Evolutionary conservation across 1,140 invertebrate genomes (phyloP).

Genomic region (Metopolophium dirhodum): DNA sequence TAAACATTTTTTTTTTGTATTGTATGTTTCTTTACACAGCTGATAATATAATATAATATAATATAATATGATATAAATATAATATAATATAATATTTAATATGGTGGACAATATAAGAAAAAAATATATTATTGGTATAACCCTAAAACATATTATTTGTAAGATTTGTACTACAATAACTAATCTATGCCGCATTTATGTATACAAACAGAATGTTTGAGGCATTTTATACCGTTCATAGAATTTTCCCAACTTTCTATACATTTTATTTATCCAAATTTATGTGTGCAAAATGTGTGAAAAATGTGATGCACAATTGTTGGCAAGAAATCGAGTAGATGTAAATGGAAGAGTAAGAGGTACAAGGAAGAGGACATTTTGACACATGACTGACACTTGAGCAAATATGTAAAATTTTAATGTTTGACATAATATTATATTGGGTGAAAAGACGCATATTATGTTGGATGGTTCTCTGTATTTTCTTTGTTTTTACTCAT

Average conservation of each 20-base stretch:
- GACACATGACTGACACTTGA: constrained; percentile 26
- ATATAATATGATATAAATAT: neutral
- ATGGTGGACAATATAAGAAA: neutral
- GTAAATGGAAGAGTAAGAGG: neutral
- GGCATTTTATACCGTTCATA: too few species aligned
- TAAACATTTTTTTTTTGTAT: too few species aligned
- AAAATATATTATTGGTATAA: neutral
- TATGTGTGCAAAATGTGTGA: neutral
- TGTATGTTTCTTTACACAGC: too few species aligned
- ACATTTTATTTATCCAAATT: neutral
- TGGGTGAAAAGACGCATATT: too few species aligned
- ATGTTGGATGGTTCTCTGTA: neutral
- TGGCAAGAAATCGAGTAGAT: neutral
- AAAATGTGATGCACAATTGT: constrained; percentile 14
- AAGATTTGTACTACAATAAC: neutral
- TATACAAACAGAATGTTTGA: neutral
- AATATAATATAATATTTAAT: neutral
- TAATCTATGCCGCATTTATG: neutral
- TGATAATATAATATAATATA: neutral
- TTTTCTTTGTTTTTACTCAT: neutral
- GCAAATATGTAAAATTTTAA: constrained; percentile 5
- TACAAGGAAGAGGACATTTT: neutral
- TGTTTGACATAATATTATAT: constrained; percentile 4
- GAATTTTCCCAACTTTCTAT: neutral
- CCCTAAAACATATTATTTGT: neutral